phyloP scores from a whole-genome alignment of 2,888 invertebrate genomes.

The Parnassius smintheus region DNA sequence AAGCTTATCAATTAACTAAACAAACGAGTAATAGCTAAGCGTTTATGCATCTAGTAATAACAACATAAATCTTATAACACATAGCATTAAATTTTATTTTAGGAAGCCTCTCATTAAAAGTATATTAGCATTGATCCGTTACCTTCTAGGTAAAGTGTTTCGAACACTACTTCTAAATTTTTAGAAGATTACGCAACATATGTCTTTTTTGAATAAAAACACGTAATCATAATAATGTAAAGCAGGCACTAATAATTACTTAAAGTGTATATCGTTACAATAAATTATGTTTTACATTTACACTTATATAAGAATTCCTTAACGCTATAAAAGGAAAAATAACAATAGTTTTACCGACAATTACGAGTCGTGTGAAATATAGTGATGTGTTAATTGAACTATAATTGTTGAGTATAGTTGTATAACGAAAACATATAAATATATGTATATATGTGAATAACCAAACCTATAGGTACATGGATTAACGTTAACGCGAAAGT shows the following conservation, averaged over 20 bases:
- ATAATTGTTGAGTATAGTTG: slow-evolving; percentile 41
- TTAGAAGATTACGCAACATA: slow-evolving; percentile 69
- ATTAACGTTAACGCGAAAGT: slow-evolving; percentile 36
- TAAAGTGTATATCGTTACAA: slow-evolving; percentile 73
- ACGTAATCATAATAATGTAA: slow-evolving; percentile 62
- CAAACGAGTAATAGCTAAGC: slow-evolving; percentile 72
- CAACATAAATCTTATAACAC: slow-evolving; percentile 76
- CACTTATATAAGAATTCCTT: slow-evolving; percentile 62
- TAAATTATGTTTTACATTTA: slow-evolving; percentile 78
- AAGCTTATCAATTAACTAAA: slow-evolving; percentile 76
- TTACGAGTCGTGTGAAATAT: slow-evolving; percentile 43
- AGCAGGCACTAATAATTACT: slow-evolving; percentile 79
- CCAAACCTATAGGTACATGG: slow-evolving; percentile 16
- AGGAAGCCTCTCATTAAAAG: slow-evolving; percentile 73
- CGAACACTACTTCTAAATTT: slow-evolving; percentile 58
- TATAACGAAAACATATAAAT: slow-evolving; percentile 15
- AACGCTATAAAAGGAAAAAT: slow-evolving; percentile 62
- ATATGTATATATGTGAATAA: slow-evolving; percentile 12
- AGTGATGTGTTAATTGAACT: slow-evolving; percentile 57
- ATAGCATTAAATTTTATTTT: slow-evolving; percentile 65
- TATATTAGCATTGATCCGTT: slow-evolving; percentile 50
- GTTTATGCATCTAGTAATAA: slow-evolving; percentile 78
- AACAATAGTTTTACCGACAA: slow-evolving; percentile 46
- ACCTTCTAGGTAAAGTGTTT: slow-evolving; percentile 53
- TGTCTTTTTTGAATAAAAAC: slow-evolving; percentile 71